Conservation (phyloP, 2,888 invertebrate species). For the Ferdinandea cuprea region DNA sequence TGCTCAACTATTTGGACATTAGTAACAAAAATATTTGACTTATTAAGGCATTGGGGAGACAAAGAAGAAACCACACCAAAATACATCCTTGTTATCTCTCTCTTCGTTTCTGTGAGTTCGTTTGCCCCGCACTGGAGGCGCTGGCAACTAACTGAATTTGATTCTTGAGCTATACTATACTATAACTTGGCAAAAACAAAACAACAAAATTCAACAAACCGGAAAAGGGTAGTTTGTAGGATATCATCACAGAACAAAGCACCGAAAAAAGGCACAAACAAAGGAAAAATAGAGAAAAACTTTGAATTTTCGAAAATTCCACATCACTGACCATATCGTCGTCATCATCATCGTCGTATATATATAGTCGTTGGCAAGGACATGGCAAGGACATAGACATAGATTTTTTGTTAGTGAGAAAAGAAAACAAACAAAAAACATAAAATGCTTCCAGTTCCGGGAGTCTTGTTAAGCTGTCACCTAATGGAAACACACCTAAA, state of each 20-base stretch:
- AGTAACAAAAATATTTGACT: conserved; percentile 63
- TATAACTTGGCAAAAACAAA: conserved; percentile 51
- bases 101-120: neutral
- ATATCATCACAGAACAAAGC: conserved; percentile 42
- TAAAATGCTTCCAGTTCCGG: conserved; percentile 34
- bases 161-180: conserved; percentile 38
- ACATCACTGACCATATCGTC: conserved; percentile 43
- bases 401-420: conserved; percentile 4
- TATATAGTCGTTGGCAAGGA: conserved; percentile 9
- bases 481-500: conserved; percentile 60
- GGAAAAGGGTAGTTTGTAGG: conserved; percentile 66
- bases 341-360: neutral
- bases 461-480: conserved; percentile 45
- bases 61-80: neutral
- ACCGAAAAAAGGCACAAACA: neutral
- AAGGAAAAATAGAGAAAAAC: conserved; percentile 20
- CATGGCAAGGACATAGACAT: conserved; percentile 24
- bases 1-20: conserved; percentile 51
- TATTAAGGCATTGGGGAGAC: conserved; percentile 41
- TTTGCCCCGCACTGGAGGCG: neutral
- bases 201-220: conserved; percentile 59
- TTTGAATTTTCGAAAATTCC: conserved; percentile 58
- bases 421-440: conserved; percentile 10
- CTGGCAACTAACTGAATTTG: conserved; percentile 18
- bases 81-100: conserved; percentile 33